A percentile compares a stretch with the other conserved stretches of the same genome.
Conservation (phyloP, 2,888 invertebrate genomes). For the Rapana venosa region DNA sequence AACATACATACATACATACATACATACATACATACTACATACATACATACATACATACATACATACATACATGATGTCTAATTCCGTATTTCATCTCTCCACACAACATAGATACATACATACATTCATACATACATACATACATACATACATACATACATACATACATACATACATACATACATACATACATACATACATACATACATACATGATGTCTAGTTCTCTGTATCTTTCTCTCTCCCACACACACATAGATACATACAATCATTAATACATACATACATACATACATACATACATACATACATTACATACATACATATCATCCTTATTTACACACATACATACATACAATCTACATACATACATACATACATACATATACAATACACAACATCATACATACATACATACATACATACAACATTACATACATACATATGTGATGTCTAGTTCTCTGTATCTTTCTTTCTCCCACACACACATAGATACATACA, state of each 20-base stretch:
- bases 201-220: no score
- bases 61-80: background rate
- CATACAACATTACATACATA: no score
- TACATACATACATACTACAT: no score
- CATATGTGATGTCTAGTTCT: no score
- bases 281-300: background rate
- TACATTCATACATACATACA: conserved; percentile 8
- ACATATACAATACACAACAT: background rate
- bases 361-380: no score
- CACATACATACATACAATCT: no score
- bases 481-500: background rate
- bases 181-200: background rate
- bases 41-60: no score
- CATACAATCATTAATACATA: background rate
- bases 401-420: no score
- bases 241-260: conserved; percentile 30
- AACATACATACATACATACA: no score
- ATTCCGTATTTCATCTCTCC: no score
- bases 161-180: conserved; percentile 27
- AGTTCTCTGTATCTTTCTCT: no score
- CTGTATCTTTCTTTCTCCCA: background rate
- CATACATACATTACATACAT: background rate
- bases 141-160: conserved; percentile 27
- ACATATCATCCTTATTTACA: no score
- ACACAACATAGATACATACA: background rate